These are phyloP conservation scores for Plodia interpunctella DNA, from an alignment of 1,140 invertebrate species.

Conservation along the genomic window DNA sequence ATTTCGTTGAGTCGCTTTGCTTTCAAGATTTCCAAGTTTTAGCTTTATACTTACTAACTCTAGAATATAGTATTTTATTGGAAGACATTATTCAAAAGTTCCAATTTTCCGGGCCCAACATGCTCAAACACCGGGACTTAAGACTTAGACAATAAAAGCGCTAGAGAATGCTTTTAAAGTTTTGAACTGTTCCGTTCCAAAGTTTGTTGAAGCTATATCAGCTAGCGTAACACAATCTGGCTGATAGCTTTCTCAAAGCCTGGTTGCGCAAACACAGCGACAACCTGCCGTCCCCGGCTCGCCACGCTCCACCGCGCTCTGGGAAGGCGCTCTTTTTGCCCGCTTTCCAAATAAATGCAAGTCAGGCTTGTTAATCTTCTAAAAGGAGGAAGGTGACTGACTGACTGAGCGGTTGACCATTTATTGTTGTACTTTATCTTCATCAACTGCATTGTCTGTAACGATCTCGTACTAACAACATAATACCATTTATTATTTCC, in stretches of 20 bases:
- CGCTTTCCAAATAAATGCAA: background rate
- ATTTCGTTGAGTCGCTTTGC: no score
- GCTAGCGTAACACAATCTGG: background rate
- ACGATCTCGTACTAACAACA: background rate
- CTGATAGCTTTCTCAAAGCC: background rate
- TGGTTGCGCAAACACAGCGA: background rate
- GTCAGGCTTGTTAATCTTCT: background rate
- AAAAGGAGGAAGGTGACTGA: background rate
- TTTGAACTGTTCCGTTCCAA: no score
- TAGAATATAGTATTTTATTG: no score
- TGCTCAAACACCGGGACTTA: no score
- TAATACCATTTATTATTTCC: no score
- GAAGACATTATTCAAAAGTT: no score
- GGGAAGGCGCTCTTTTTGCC: background rate
- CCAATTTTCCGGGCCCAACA: no score
- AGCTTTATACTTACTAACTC: no score
- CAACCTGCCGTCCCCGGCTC: background rate
- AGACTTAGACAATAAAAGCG: no score
- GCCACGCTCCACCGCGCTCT: background rate
- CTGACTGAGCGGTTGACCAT: no score
- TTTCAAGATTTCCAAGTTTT: no score
- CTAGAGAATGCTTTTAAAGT: no score
- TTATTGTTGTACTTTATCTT: background rate
- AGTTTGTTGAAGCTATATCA: background rate
- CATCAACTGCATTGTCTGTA: background rate